Conservation (phyloP, 2,113 vertebrate species). For the Mixornis gularis region DNA sequence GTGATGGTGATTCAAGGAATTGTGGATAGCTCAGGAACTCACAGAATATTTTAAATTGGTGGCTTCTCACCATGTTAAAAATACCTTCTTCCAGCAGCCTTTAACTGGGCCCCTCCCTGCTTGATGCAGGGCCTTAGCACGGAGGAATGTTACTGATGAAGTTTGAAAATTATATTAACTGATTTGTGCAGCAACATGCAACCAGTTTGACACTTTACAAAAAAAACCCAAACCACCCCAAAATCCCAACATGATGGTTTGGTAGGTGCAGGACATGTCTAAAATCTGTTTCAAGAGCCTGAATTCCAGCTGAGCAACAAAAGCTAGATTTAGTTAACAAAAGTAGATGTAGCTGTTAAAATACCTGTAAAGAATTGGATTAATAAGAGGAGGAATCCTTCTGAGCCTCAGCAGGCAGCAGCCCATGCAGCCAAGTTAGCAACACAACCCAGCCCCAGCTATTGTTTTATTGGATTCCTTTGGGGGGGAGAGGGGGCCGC, state of each 20-base stretch:
- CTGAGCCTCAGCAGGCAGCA: neutral
- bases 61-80: neutral
- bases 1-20: neutral
- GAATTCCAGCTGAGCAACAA: neutral
- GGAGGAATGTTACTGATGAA: neutral
- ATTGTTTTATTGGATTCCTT: slow-evolving; percentile 30
- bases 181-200: neutral
- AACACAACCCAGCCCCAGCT: neutral
- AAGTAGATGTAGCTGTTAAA: neutral
- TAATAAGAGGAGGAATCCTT: neutral
- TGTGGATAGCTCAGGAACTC: neutral
- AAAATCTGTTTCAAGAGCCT: neutral
- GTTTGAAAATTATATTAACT: neutral
- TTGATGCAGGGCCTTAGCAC: neutral
- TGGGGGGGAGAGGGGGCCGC: accelerated
- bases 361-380: neutral
- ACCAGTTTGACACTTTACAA: neutral
- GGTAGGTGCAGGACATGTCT: neutral
- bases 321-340: neutral
- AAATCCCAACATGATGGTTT: neutral
- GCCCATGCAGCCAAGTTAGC: neutral
- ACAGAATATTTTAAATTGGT: neutral
- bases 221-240: neutral
- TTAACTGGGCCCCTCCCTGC: neutral
- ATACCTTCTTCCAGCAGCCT: neutral